Conservation (phyloP, 1,140 invertebrate genomes). For the Pantala flavescens region DNA sequence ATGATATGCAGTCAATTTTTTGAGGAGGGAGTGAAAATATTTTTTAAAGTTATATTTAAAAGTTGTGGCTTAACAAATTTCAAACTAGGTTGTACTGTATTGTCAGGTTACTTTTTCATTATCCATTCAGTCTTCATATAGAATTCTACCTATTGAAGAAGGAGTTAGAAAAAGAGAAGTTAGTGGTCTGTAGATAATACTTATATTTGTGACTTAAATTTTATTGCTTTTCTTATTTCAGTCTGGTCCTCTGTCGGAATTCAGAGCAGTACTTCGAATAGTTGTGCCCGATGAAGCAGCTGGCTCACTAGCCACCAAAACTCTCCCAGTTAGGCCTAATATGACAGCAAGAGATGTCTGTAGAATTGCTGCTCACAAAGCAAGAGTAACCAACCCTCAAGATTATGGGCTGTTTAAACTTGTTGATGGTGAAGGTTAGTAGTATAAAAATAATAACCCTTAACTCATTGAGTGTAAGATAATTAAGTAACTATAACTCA, state of each 20-base stretch:
- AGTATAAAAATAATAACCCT: conserved; percentile 16
- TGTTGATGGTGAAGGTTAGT: conserved; percentile 74
- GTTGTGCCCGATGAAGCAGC: conserved; percentile 85
- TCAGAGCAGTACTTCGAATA: conserved; percentile 70
- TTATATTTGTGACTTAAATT: no score
- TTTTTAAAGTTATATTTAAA: no score
- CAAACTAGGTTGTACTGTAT: no score
- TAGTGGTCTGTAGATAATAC: no score
- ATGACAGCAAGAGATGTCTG: conserved; percentile 87
- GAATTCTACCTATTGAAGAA: no score
- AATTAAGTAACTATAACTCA: background rate
- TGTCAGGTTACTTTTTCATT: no score
- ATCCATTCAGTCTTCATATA: no score
- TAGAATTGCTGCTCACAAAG: conserved; percentile 84
- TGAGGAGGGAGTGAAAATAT: no score
- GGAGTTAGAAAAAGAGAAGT: no score
- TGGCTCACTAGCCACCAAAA: conserved; percentile 81
- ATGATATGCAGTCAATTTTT: no score
- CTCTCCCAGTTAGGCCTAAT: conserved; percentile 79
- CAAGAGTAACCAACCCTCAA: conserved; percentile 87
- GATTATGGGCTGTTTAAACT: conserved; percentile 91
- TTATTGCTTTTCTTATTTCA: conserved; percentile 27
- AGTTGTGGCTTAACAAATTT: no score
- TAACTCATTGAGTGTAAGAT: no score
- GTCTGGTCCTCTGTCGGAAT: conserved; percentile 42